These are phyloP conservation scores for Malurus elegans DNA, from an alignment of 2,113 vertebrate species.

Conservation along the genomic window DNA sequence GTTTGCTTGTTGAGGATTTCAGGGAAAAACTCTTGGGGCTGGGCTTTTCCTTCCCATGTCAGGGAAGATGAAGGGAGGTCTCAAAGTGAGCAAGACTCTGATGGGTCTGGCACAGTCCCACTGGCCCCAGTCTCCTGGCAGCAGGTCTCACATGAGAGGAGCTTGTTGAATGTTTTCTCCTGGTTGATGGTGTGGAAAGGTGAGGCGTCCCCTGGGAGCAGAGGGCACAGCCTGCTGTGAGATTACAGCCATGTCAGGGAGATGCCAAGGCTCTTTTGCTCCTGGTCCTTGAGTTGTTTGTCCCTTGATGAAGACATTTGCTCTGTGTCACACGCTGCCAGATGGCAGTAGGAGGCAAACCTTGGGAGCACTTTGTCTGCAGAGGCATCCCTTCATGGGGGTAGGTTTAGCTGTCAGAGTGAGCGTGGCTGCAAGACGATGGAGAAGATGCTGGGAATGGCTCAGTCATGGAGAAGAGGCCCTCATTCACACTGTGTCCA, in stretches of 20 bases:
- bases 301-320: background rate
- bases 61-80: background rate
- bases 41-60: accelerated
- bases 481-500: background rate
- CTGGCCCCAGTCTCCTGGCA: background rate
- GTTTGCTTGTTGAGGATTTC: background rate
- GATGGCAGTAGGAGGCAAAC: background rate
- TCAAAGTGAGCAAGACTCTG: background rate
- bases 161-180: background rate
- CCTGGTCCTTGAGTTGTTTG: accelerated
- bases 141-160: background rate
- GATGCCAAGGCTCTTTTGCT: background rate
- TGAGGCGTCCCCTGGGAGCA: accelerated
- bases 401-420: background rate
- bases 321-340: accelerated
- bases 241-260: background rate
- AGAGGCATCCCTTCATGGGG: background rate
- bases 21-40: background rate
- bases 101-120: background rate
- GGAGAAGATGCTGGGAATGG: background rate
- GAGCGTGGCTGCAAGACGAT: background rate
- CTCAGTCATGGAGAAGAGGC: background rate
- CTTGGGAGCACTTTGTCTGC: background rate
- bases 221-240: background rate
- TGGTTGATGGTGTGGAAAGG: background rate